Conservation (phyloP, 2,888 invertebrate genomes). For the Synergus laeviventris region DNA sequence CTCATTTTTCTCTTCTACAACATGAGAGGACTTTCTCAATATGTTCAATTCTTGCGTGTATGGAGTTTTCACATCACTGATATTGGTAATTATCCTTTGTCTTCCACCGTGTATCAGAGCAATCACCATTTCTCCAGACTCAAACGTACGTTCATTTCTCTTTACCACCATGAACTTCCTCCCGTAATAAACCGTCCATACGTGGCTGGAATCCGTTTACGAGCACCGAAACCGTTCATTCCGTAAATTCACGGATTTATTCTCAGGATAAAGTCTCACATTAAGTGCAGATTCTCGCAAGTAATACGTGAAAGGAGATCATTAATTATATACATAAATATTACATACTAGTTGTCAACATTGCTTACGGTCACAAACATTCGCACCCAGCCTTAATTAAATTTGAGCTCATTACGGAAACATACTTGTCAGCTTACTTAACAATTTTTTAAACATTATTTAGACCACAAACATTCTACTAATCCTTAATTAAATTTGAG, state of each 20-base stretch:
- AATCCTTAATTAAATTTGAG: too few species aligned
- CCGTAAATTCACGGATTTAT: slow-evolving; percentile 34
- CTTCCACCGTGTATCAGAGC: slow-evolving; percentile 26
- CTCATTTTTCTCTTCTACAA: not conserved
- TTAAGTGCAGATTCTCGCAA: slow-evolving; percentile 24
- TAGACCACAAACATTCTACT: too few species aligned
- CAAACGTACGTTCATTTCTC: slow-evolving; percentile 32
- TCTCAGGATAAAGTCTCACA: slow-evolving; percentile 15
- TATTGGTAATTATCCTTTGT: slow-evolving; percentile 32
- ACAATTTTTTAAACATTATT: too few species aligned
- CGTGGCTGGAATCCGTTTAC: slow-evolving; percentile 35
- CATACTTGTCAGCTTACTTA: too few species aligned
- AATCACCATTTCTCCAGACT: slow-evolving; percentile 35
- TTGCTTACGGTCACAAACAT: not conserved
- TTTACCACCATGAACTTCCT: slow-evolving; percentile 26
- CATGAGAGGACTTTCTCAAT: not conserved
- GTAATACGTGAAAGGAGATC: not conserved
- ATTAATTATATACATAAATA: slow-evolving; percentile 2
- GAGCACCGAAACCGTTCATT: slow-evolving; percentile 4
- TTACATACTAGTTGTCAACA: not conserved
- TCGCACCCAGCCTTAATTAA: not conserved
- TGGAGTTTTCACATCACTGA: not conserved
- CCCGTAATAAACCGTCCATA: slow-evolving; percentile 37
- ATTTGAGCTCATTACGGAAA: too few species aligned
- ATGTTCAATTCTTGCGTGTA: not conserved